phyloP scores from a whole-genome alignment of 92 coral and sea anemone species.

The Parazoanthus atlanticus region DNA sequence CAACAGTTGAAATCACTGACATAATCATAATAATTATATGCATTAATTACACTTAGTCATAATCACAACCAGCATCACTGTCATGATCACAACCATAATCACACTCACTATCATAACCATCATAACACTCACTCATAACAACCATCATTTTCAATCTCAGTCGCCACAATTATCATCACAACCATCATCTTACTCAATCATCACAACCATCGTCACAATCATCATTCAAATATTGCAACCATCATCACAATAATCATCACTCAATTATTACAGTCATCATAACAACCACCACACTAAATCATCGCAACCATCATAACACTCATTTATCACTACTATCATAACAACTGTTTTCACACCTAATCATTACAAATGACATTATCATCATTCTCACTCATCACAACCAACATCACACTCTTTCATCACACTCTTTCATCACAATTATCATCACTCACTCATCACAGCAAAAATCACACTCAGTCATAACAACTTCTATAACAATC shows the following conservation, averaged over 20 bases:
- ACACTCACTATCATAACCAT: neutral
- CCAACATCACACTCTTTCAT: neutral
- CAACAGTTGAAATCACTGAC: neutral
- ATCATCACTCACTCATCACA: neutral
- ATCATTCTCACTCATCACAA: neutral
- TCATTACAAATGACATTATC: no score
- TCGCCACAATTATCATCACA: neutral
- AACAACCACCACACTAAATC: no score
- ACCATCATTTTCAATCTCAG: neutral
- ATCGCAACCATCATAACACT: no score
- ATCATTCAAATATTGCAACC: no score
- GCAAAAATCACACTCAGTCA: neutral
- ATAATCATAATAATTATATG: no score
- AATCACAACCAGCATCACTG: conserved; percentile 1
- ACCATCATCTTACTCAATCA: neutral
- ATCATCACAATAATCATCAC: no score
- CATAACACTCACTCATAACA: neutral
- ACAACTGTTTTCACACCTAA: no score
- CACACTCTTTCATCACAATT: no score
- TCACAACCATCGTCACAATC: neutral
- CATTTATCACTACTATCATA: no score
- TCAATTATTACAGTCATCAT: no score
- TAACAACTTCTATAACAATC: neutral
- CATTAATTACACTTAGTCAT: neutral
- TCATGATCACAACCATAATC: neutral